A percentile compares a stretch with the other conserved stretches of the same genome.
These are phyloP conservation scores for Erebia epiphron DNA, from an alignment of 2,888 invertebrate genomes.

Conservation along the genomic window DNA sequence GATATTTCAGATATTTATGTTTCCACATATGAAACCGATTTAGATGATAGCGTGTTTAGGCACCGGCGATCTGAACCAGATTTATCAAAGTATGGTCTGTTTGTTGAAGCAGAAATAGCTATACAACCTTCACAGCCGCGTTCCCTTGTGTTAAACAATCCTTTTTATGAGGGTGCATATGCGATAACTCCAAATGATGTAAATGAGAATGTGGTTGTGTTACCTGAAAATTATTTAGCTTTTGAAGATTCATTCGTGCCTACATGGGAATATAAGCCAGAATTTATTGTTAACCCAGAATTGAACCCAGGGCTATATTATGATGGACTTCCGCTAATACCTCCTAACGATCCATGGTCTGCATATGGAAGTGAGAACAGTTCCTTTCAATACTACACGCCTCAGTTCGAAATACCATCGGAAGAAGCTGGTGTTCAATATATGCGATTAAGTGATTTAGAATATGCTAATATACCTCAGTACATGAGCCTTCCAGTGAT, in stretches of 20 bases:
- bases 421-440: slow-evolving; percentile 63
- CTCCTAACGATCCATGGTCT: slow-evolving; percentile 76
- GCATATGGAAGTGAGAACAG: slow-evolving; percentile 63
- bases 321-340: slow-evolving; percentile 69
- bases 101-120: slow-evolving; percentile 69
- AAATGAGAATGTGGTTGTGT: slow-evolving; percentile 63
- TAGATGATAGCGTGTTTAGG: slow-evolving; percentile 54
- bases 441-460: slow-evolving; percentile 73
- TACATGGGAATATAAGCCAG: slow-evolving; percentile 71
- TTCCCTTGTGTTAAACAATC: slow-evolving; percentile 76
- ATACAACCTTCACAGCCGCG: slow-evolving; percentile 61
- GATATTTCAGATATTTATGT: slow-evolving; percentile 71
- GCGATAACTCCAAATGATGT: slow-evolving; percentile 62
- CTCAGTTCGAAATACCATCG: slow-evolving; percentile 62
- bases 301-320: slow-evolving; percentile 65
- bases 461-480: slow-evolving; percentile 68
- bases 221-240: slow-evolving; percentile 79
- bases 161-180: slow-evolving; percentile 76
- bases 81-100: slow-evolving; percentile 71
- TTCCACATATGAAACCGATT: slow-evolving; percentile 54
- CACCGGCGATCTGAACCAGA: slow-evolving; percentile 74
- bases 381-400: slow-evolving; percentile 67
- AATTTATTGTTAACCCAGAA: slow-evolving; percentile 58
- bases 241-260: slow-evolving; percentile 80
- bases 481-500: slow-evolving; percentile 71